These are phyloP conservation scores for Parascotia fuliginaria DNA, from an alignment of 2,888 invertebrate species.

Conservation along the genomic window DNA sequence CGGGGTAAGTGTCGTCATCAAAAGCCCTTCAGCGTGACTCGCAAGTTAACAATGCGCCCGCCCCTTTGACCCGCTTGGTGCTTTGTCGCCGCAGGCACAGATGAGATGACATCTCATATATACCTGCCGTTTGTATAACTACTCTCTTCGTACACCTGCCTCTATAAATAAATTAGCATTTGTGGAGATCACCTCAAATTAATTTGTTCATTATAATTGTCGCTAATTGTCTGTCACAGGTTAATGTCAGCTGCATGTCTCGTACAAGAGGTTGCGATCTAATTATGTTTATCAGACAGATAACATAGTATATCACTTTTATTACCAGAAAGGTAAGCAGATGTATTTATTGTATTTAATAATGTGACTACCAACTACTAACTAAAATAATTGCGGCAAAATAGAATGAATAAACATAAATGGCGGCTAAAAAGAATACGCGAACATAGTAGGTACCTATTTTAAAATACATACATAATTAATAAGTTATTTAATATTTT, in stretches of 20 bases:
- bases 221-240: neutral
- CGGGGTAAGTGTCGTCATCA: slow-evolving; percentile 71
- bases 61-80: slow-evolving; percentile 79
- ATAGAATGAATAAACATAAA: no score
- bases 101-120: slow-evolving; percentile 69
- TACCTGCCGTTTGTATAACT: slow-evolving; percentile 42
- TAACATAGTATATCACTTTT: no score
- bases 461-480: no score
- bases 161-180: slow-evolving; percentile 23
- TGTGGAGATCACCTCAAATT: neutral
- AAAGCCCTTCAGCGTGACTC: slow-evolving; percentile 77
- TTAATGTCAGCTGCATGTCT: neutral
- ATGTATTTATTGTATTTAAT: no score
- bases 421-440: no score
- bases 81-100: slow-evolving; percentile 75
- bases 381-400: no score
- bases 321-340: no score
- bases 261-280: neutral
- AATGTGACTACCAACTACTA: no score
- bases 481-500: neutral
- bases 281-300: neutral
- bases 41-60: slow-evolving; percentile 80
- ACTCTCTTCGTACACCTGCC: slow-evolving; percentile 20
- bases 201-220: neutral
- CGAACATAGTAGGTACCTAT: no score